Evolutionary conservation across 2,113 vertebrate genomes (phyloP).

Genomic region (Brienomyrus brachyistius): DNA sequence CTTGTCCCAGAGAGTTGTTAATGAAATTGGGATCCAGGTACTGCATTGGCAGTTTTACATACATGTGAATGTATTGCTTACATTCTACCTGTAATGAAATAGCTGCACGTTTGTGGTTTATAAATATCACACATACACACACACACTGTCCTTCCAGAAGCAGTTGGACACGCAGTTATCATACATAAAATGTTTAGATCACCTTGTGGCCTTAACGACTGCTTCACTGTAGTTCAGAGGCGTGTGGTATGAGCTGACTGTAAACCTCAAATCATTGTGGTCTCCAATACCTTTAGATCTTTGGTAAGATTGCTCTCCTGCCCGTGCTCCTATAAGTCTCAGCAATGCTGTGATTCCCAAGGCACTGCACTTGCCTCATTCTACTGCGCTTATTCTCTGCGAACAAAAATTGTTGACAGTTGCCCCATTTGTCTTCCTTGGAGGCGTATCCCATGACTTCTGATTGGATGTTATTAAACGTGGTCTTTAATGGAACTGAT

Average conservation of each 20-base stretch:
- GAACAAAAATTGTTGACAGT: background rate
- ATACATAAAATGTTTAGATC: background rate
- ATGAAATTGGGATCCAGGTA: background rate
- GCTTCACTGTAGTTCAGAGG: conserved; percentile 1
- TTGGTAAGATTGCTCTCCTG: background rate
- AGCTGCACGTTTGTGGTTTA: background rate
- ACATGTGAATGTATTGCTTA: background rate
- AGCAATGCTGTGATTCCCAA: background rate
- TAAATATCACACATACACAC: background rate
- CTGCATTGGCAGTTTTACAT: background rate
- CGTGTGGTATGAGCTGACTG: background rate
- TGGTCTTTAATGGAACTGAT: background rate
- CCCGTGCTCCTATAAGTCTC: background rate
- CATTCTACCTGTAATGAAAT: background rate
- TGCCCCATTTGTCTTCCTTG: background rate
- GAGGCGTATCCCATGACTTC: background rate
- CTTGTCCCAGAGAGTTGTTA: background rate
- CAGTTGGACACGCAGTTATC: background rate
- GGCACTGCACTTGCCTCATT: background rate
- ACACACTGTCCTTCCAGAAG: background rate
- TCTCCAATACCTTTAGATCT: background rate
- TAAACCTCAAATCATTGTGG: background rate
- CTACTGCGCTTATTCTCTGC: background rate
- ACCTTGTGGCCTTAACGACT: conserved; percentile 2
- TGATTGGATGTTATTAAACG: background rate